These are phyloP conservation scores for Sebastes iracundus DNA, from an alignment of 2,797 vertebrate species.

Conservation along the genomic window DNA sequence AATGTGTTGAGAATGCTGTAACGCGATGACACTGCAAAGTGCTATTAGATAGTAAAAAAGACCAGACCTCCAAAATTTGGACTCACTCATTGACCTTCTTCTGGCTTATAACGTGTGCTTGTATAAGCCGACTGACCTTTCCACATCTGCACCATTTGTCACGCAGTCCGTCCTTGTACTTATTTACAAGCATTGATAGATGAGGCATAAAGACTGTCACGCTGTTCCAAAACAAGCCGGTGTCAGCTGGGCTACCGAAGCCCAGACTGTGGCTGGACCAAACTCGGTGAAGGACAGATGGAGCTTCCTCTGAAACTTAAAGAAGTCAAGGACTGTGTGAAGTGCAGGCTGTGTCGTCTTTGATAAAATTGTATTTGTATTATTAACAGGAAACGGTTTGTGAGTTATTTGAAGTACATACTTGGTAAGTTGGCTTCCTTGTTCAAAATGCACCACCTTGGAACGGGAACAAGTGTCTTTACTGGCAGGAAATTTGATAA, in stretches of 20 bases:
- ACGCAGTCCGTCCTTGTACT: conserved; percentile 43
- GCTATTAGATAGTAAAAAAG: background rate
- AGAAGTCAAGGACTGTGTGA: background rate
- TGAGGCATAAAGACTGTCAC: conserved; percentile 13
- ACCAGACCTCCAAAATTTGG: background rate
- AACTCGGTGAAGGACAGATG: conserved; percentile 8
- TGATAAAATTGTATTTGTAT: background rate
- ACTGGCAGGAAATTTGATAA: background rate
- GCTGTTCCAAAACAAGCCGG: conserved; percentile 43
- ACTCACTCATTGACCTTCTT: background rate
- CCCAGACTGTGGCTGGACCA: background rate
- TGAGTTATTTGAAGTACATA: background rate
- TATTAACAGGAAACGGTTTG: background rate
- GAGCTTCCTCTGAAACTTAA: background rate
- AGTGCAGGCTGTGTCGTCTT: background rate
- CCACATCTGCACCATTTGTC: conserved; percentile 35
- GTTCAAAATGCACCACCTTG: background rate
- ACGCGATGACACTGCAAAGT: background rate
- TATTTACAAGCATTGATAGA: conserved; percentile 40
- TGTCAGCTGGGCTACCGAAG: background rate
- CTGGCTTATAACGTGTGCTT: background rate
- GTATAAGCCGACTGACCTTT: conserved; percentile 19
- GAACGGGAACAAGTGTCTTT: background rate
- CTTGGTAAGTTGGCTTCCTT: no score
- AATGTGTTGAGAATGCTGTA: background rate